Percentiles rank a stretch among this genome's conserved stretches.
Conservation (phyloP, 2,797 vertebrate species). For the Sarcoramphus papa region DNA sequence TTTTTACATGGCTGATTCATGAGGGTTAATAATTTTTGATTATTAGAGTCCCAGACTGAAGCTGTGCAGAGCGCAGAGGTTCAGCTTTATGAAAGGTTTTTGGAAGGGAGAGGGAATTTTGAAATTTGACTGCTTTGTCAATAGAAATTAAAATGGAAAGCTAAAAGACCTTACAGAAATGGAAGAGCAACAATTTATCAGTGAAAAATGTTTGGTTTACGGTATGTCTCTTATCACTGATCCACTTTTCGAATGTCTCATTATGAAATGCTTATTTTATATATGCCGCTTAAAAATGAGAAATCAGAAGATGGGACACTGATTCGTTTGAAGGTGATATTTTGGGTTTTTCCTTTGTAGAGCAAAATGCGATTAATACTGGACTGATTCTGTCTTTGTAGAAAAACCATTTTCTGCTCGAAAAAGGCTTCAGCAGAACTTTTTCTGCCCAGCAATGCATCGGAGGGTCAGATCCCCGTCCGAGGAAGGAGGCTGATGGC, state of each 20-base stretch:
- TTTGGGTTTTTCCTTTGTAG: not conserved
- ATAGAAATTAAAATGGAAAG: not conserved
- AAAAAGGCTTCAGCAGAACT: not conserved
- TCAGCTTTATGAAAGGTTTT: not conserved
- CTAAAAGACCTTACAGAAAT: not conserved
- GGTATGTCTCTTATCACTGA: not conserved
- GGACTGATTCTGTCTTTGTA: not conserved
- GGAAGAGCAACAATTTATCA: not conserved
- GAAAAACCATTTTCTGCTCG: not conserved
- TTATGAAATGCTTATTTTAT: not conserved
- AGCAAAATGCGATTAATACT: not conserved
- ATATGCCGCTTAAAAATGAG: not conserved
- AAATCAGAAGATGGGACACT: not conserved
- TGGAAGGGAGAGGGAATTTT: not conserved
- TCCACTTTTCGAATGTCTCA: not conserved
- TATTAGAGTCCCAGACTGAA: not conserved
- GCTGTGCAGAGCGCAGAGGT: not conserved
- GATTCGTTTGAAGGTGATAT: not conserved
- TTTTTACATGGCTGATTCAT: not conserved
- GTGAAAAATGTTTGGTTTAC: not conserved
- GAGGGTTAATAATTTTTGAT: not conserved
- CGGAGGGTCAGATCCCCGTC: not conserved
- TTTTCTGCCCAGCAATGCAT: not conserved
- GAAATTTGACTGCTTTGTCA: not conserved
- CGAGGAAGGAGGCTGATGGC: not conserved